Evolutionary conservation across 2,797 vertebrate genomes (phyloP).

Genomic region (Cyprinella venusta): DNA sequence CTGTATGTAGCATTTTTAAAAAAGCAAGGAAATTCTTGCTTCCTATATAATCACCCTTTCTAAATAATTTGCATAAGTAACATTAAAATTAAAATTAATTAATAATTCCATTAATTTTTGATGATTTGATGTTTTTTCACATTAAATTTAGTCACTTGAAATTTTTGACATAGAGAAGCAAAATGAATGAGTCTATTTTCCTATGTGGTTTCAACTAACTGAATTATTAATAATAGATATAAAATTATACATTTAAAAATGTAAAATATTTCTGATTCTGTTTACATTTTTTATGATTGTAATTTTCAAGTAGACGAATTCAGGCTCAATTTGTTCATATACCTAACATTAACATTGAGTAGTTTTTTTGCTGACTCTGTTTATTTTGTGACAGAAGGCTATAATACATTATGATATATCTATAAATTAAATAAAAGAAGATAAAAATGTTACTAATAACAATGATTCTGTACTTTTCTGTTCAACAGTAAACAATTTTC

Average conservation of each 20-base stretch:
- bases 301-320: not conserved
- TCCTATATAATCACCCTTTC: not conserved
- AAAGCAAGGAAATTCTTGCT: not conserved
- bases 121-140: not conserved
- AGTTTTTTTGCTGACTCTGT: not conserved
- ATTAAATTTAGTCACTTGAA: not conserved
- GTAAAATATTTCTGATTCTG: no score
- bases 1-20: not conserved
- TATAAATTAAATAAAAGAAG: not conserved
- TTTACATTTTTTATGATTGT: not conserved
- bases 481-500: not conserved
- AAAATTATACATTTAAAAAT: not conserved
- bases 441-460: not conserved
- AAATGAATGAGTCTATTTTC: not conserved
- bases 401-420: conserved; percentile 12
- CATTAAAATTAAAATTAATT: no score
- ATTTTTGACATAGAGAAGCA: not conserved
- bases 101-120: not conserved
- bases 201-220: not conserved
- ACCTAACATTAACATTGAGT: not conserved
- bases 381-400: not conserved
- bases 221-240: not conserved
- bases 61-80: no score
- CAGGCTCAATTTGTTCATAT: not conserved
- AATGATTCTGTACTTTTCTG: not conserved